Conservation (phyloP, 2,888 invertebrate species). For the Platycheirus albimanus region DNA sequence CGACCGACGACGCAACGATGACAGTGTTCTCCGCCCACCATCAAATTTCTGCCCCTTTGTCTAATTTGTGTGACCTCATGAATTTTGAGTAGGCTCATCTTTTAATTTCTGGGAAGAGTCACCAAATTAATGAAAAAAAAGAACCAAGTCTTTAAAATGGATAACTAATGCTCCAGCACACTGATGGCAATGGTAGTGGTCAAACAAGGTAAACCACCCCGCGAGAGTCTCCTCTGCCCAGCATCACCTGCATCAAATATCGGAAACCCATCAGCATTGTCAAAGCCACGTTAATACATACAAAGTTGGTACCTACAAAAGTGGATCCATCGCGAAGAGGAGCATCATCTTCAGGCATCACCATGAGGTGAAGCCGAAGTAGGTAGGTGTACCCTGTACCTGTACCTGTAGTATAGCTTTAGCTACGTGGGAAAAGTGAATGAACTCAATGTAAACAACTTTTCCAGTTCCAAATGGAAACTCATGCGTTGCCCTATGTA, state of each 20-base stretch:
- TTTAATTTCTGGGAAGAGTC: neutral
- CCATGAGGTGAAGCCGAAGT: constrained; percentile 26
- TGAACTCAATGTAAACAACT: constrained; percentile 71
- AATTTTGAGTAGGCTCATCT: constrained; percentile 15
- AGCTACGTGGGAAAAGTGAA: constrained; percentile 72
- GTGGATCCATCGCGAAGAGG: constrained; percentile 19
- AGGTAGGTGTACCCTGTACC: constrained; percentile 26
- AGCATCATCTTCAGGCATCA: constrained; percentile 37
- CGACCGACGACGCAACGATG: too few relatives aligned
- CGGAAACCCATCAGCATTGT: constrained; percentile 19
- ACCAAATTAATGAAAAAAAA: constrained; percentile 15
- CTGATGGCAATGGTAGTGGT: too few relatives aligned
- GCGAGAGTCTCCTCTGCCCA: neutral
- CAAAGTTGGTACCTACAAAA: too few relatives aligned
- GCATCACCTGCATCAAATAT: neutral
- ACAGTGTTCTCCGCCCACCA: constrained; percentile 33
- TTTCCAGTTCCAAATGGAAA: constrained; percentile 67
- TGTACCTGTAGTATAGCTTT: too few relatives aligned
- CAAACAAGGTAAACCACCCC: constrained; percentile 24
- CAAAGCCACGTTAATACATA: too few relatives aligned
- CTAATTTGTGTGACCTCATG: constrained; percentile 49
- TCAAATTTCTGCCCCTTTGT: neutral
- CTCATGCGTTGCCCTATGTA: constrained; percentile 36
- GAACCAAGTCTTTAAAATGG: constrained; percentile 37
- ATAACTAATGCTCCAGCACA: constrained; percentile 22